phyloP scores from a whole-genome alignment of 1,140 invertebrate genomes.

The Magallana angulata region DNA sequence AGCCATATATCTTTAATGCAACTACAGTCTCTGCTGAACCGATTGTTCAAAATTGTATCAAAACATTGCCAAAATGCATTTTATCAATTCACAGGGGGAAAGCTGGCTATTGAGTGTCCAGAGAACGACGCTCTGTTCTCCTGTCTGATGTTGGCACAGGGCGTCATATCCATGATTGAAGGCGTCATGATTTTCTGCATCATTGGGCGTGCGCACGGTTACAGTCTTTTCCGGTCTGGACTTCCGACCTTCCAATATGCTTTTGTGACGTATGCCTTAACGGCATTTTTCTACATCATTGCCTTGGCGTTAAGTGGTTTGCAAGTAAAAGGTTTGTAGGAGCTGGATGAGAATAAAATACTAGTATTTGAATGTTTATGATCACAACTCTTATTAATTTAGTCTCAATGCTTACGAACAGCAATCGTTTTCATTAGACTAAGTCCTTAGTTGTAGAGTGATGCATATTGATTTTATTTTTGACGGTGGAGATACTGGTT shows the following conservation, averaged over 20 bases:
- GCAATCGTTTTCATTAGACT: no score
- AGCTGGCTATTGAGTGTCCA: background rate
- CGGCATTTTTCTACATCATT: background rate
- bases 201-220: conserved; percentile 11
- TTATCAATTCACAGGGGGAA: background rate
- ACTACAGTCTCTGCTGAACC: no score
- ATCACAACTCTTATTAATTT: no score
- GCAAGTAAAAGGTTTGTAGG: background rate
- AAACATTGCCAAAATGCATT: no score
- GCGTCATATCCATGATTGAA: conserved; percentile 9
- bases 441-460: no score
- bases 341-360: no score
- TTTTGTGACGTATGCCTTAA: background rate
- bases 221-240: background rate
- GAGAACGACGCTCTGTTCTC: background rate
- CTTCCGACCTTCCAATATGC: background rate
- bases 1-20: no score
- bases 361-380: no score
- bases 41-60: no score
- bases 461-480: no score
- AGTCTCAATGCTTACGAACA: no score
- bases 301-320: background rate
- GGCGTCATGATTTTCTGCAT: background rate
- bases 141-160: background rate
- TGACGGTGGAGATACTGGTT: no score